Base-by-base conservation (phyloP, 2,797 vertebrate species). In the Gymnoscopelus braueri region DNA sequence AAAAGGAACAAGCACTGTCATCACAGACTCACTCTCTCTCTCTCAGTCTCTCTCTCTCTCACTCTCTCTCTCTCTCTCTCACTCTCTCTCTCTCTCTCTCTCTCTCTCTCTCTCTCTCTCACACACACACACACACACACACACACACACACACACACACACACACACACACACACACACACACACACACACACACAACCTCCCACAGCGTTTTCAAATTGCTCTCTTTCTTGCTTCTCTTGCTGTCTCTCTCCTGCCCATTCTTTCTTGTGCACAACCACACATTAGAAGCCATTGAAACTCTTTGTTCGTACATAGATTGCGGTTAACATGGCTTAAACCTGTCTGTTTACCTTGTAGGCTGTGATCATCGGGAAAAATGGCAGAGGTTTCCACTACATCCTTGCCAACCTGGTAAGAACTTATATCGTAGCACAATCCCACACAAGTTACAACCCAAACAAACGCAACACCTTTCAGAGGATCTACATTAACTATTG, bases 361-460 rank as follows among this genome's bases (percentile, higher is more conserved):
- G 96, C 97, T 80, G 96, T 97, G 88, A 93, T 92, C 89, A 95
- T 97, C 0, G 97, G 97, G 72, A 99, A 99, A 86, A 97, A 98
- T 90, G 94, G 94, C 74, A 93, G 96, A 94, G 97, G 97, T 85
- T 98, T 98, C 92, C 98, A 99, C 91, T 99, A 98, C 86, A 98
- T 99, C 91, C 93, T 99, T 58, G 97, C 97, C 84, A 99, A 98
- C 88, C 94, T 99, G 96, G 97, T 99, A 95, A 98, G 96, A 65
- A 52, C 69, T 67, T 3, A 2, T 69, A 77, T 48, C 66, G 63
- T 72, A 52, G 75, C 63, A 74, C 54, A 74, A 29, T 68, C 32
- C 48, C 49, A 19, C 29, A 39, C 63, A n/a, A n/a, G 14, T 15
- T 48, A 4, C 19, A 47, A 60, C 39, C 7, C 19, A 62, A 13